Evolutionary conservation across 2,888 invertebrate species (phyloP).

Genomic region (Xanthorhoe designata): DNA sequence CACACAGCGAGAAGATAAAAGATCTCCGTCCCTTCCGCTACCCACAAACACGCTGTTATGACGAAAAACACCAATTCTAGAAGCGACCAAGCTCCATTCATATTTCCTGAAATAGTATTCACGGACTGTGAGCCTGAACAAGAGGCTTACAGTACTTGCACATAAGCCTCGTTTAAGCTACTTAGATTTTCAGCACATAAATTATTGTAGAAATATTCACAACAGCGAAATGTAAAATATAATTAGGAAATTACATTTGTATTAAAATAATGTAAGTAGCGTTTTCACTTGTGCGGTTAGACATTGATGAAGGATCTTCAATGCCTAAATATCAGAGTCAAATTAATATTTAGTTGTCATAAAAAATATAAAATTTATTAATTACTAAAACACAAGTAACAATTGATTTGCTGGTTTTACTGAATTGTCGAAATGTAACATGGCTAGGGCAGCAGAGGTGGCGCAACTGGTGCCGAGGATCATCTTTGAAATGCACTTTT

Average conservation of each 20-base stretch:
- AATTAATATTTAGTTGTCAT: too few relatives aligned
- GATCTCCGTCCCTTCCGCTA: conserved; percentile 6
- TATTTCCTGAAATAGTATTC: background rate
- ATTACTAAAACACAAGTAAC: too few relatives aligned
- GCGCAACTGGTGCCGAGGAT: background rate
- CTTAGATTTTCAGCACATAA: background rate
- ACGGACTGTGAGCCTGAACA: background rate
- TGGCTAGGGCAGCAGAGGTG: background rate
- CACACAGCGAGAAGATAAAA: background rate
- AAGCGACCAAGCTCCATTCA: background rate
- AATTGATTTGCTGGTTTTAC: too few relatives aligned
- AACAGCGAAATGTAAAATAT: background rate
- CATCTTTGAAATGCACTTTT: background rate
- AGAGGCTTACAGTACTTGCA: background rate
- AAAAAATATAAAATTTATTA: too few relatives aligned
- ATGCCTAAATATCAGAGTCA: too few relatives aligned
- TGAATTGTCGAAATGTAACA: too few relatives aligned
- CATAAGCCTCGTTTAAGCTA: conserved; percentile 2
- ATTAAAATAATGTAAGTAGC: too few relatives aligned
- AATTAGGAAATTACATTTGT: too few relatives aligned
- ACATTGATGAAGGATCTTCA: too few relatives aligned
- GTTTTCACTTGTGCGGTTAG: too few relatives aligned
- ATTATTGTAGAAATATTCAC: background rate
- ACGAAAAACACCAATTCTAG: background rate
- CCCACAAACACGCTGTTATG: conserved; percentile 3